Conservation (phyloP, 2,113 vertebrate genomes). For the Salminus brasiliensis region DNA sequence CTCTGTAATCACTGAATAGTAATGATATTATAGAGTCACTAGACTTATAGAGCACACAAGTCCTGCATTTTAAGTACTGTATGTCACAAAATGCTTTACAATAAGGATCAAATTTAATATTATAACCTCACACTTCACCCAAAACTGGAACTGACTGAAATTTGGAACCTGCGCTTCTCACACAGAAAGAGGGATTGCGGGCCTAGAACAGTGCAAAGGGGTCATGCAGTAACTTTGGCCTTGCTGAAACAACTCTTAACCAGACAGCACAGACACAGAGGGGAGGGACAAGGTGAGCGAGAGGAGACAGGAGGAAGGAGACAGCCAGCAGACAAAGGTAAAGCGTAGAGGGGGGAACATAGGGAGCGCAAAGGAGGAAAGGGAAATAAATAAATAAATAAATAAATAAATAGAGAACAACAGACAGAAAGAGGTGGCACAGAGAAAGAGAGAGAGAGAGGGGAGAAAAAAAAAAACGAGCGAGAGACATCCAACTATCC, state of each 20-base stretch:
- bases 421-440: neutral
- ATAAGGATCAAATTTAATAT: too few relatives aligned
- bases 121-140: too few relatives aligned
- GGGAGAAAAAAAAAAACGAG: neutral
- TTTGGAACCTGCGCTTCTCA: too few relatives aligned
- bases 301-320: neutral
- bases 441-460: slow-evolving; percentile 10
- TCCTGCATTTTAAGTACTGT: too few relatives aligned
- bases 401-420: neutral
- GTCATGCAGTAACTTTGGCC: neutral
- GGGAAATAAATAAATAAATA: neutral
- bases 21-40: too few relatives aligned
- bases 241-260: neutral
- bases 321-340: neutral
- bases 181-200: neutral
- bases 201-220: neutral
- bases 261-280: neutral
- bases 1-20: too few relatives aligned
- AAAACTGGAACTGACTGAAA: too few relatives aligned
- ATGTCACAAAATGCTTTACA: too few relatives aligned
- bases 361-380: neutral
- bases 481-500: slow-evolving; percentile 22
- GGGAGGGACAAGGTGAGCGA: neutral
- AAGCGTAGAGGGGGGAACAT: neutral
- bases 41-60: too few relatives aligned